Evolutionary conservation across 2,888 invertebrate genomes (phyloP).

Genomic region (Arctia plantaginis): DNA sequence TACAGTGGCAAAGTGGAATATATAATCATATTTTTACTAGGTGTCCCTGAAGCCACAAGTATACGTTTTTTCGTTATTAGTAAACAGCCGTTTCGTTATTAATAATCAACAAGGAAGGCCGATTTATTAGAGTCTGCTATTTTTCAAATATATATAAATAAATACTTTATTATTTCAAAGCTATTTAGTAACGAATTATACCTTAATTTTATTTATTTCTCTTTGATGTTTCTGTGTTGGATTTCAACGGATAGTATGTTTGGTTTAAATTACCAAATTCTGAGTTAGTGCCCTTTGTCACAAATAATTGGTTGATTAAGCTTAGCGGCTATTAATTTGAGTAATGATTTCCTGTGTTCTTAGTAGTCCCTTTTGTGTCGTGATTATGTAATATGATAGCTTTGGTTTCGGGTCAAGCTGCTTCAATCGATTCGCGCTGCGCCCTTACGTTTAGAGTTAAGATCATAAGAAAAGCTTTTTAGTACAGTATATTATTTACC

Average conservation of each 20-base stretch:
- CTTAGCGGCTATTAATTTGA: slow-evolving; percentile 26
- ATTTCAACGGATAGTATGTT: slow-evolving; percentile 9
- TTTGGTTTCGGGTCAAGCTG: neutral
- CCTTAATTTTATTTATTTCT: neutral
- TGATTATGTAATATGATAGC: slow-evolving; percentile 16
- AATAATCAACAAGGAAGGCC: too few relatives aligned
- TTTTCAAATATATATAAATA: too few relatives aligned
- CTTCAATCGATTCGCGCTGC: neutral
- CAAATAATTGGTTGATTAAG: slow-evolving; percentile 27
- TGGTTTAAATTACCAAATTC: slow-evolving; percentile 11
- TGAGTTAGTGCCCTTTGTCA: slow-evolving; percentile 28
- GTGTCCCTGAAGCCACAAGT: too few relatives aligned
- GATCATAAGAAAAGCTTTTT: neutral
- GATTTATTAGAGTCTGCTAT: too few relatives aligned
- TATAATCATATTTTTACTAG: too few relatives aligned
- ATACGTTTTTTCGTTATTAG: too few relatives aligned
- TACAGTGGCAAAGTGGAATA: too few relatives aligned
- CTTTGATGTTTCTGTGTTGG: slow-evolving; percentile 7
- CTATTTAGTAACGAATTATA: neutral
- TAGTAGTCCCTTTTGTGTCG: slow-evolving; percentile 6
- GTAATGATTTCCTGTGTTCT: slow-evolving; percentile 24
- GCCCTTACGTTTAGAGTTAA: neutral
- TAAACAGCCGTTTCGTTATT: too few relatives aligned
- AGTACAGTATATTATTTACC: too few relatives aligned
- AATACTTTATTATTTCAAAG: too few relatives aligned